phyloP scores from a whole-genome alignment of 2,113 vertebrate genomes.

The Oryzias melastigma region DNA sequence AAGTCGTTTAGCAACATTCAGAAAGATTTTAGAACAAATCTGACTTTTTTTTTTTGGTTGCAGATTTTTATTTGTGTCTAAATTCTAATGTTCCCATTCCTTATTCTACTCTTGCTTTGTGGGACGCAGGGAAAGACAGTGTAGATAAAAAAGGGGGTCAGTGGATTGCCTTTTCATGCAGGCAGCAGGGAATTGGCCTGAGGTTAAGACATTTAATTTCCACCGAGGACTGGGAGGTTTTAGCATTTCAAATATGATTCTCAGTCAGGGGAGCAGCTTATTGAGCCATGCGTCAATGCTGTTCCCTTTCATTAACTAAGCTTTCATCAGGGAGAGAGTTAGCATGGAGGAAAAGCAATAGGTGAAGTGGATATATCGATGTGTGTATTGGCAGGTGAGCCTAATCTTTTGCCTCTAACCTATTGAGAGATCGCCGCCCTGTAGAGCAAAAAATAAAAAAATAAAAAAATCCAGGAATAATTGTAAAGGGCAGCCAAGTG shows the following conservation, averaged over 20 bases:
- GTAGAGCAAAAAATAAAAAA: constrained; percentile 32
- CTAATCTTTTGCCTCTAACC: constrained; percentile 55
- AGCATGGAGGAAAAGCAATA: constrained; percentile 48
- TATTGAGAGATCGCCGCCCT: constrained; percentile 34
- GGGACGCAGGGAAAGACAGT: not conserved
- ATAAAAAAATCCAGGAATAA: constrained; percentile 47
- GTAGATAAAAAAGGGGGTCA: constrained; percentile 19
- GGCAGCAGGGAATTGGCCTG: constrained; percentile 22
- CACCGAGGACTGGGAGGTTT: constrained; percentile 37
- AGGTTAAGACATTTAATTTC: constrained; percentile 50
- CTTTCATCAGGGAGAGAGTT: constrained; percentile 49
- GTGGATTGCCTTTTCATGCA: constrained; percentile 17
- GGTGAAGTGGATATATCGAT: constrained; percentile 57
- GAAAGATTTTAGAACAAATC: constrained; percentile 1
- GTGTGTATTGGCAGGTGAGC: constrained; percentile 60
- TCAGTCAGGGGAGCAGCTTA: constrained; percentile 42
- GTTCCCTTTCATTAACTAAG: constrained; percentile 62
- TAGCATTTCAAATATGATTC: constrained; percentile 54
- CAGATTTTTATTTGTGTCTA: too few relatives aligned
- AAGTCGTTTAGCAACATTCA: too few relatives aligned
- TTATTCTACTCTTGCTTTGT: constrained; percentile 19
- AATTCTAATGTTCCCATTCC: too few relatives aligned
- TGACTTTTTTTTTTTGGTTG: not conserved
- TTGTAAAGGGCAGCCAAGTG: constrained; percentile 55
- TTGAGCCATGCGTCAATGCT: constrained; percentile 61